Evolutionary conservation across 2,888 invertebrate genomes (phyloP).

Genomic region (Tryphoninae sp.): DNA sequence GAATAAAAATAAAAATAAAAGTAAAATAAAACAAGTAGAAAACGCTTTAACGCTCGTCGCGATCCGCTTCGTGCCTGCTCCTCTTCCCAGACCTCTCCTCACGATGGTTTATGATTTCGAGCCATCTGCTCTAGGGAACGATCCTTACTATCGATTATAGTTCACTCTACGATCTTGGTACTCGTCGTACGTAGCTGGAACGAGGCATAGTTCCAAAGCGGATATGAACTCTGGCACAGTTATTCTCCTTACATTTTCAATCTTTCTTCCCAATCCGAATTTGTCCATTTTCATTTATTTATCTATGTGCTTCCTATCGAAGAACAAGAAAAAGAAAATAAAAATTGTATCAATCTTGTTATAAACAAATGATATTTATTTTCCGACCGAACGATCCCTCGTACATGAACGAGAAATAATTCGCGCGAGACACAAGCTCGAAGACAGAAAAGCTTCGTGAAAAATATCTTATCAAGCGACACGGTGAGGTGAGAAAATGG

Average conservation of each 20-base stretch:
- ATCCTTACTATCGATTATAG: constrained; percentile 65
- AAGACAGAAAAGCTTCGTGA: neutral
- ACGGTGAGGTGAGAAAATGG: neutral
- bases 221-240: constrained; percentile 28
- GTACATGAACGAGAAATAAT: too few species aligned
- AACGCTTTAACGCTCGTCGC: constrained; percentile 57
- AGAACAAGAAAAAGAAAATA: too few species aligned
- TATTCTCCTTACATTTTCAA: too few species aligned
- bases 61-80: constrained; percentile 52
- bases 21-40: neutral
- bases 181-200: neutral
- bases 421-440: neutral
- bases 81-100: constrained; percentile 35
- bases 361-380: too few species aligned
- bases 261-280: too few species aligned
- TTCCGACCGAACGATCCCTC: too few species aligned
- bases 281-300: too few species aligned
- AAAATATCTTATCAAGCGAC: neutral
- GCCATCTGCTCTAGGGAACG: constrained; percentile 66
- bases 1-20: constrained; percentile 8
- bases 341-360: too few species aligned
- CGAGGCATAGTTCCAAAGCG: constrained; percentile 14
- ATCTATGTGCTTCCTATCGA: too few species aligned
- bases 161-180: constrained; percentile 25
- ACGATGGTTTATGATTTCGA: constrained; percentile 63